A percentile compares a stretch with the other conserved stretches of the same genome.
phyloP scores from a whole-genome alignment of 2,113 vertebrate species.

The Arvicanthis niloticus region DNA sequence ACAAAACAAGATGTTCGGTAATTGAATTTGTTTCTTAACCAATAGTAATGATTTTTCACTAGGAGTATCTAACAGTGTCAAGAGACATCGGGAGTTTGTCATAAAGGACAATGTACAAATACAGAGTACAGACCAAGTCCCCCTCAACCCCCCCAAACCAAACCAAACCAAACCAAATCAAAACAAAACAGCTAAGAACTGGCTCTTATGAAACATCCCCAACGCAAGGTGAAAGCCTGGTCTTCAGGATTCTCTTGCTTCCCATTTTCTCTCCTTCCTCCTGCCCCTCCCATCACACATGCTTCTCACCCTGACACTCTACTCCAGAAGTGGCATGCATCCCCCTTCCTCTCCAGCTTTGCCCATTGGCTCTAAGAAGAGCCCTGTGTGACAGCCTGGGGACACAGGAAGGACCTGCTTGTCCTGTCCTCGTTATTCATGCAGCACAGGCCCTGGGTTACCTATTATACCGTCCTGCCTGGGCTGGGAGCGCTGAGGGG shows the following conservation, averaged over 20 bases:
- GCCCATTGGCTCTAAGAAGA: constrained; percentile 1
- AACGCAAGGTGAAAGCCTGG: neutral
- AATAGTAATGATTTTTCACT: neutral
- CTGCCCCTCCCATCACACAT: neutral
- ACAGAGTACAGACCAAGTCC: neutral
- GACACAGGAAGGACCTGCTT: neutral
- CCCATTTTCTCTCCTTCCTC: neutral
- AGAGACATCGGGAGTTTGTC: neutral
- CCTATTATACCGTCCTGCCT: neutral
- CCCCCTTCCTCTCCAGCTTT: neutral
- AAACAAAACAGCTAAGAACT: neutral
- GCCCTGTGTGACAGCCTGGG: constrained; percentile 12
- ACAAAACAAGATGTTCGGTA: neutral
- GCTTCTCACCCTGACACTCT: neutral
- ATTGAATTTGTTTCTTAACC: neutral
- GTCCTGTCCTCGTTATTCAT: constrained; percentile 21
- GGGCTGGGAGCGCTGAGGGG: neutral
- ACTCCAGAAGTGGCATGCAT: neutral
- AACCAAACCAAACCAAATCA: no score
- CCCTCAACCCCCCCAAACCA: no score
- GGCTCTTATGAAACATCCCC: neutral
- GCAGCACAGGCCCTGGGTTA: constrained; percentile 23
- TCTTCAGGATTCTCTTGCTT: neutral
- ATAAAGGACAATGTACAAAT: neutral
- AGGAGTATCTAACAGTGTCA: neutral